Percentiles rank a stretch among this genome's conserved stretches.
Conservation (phyloP, 2,797 vertebrate genomes). For the Australoheros facetus region DNA sequence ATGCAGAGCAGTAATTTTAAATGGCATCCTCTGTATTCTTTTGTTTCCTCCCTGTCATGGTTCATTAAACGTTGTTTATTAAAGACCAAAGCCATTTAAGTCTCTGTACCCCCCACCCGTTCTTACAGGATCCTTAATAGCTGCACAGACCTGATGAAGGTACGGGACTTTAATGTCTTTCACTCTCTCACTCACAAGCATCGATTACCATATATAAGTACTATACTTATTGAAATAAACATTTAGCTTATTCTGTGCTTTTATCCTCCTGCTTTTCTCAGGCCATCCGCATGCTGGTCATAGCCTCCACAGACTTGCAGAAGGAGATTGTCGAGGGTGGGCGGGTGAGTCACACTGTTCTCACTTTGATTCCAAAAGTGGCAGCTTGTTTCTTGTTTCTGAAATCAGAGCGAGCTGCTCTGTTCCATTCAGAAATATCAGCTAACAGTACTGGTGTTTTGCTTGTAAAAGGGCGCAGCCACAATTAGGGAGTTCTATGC, state of each 20-base stretch:
- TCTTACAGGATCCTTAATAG: constrained; percentile 89
- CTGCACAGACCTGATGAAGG: constrained; percentile 98
- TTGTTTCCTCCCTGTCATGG: too few species aligned
- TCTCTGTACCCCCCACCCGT: background rate
- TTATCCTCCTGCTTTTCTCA: constrained; percentile 51
- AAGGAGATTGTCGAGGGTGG: constrained; percentile 96
- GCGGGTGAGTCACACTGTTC: constrained; percentile 82
- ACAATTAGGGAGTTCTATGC: constrained; percentile 95
- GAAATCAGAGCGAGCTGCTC: background rate
- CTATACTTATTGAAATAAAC: background rate
- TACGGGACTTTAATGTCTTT: constrained; percentile 72
- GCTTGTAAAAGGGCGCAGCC: constrained; percentile 87
- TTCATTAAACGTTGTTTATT: background rate
- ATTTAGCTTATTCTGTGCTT: background rate
- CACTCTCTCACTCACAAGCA: background rate
- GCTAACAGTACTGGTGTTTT: constrained; percentile 27
- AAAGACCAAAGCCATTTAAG: background rate
- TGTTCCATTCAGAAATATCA: constrained; percentile 13
- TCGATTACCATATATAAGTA: background rate
- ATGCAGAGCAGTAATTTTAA: too few species aligned
- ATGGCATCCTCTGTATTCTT: too few species aligned
- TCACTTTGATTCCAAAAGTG: constrained; percentile 13
- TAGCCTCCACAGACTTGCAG: constrained; percentile 91
- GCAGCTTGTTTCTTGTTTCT: constrained; percentile 8
- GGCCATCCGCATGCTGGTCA: constrained; percentile 92